Percentiles rank a stretch among this genome's conserved stretches.
These are phyloP conservation scores for Drosophila quadrilineata DNA, from an alignment of 1,140 invertebrate genomes.

Conservation along the genomic window DNA sequence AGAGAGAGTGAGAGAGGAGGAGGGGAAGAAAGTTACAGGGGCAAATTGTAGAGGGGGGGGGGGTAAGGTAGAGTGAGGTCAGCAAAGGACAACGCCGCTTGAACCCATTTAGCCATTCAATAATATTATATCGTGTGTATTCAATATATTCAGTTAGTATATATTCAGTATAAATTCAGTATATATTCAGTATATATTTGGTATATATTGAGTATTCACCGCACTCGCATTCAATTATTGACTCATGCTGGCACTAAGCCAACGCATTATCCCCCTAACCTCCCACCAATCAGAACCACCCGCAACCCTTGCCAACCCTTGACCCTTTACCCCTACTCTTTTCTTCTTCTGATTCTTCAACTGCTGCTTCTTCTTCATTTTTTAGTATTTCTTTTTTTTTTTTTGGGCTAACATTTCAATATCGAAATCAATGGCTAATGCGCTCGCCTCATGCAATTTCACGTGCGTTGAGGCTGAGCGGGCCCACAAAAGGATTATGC, in stretches of 20 bases:
- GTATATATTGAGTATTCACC: constrained; percentile 27
- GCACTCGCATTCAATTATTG: constrained; percentile 67
- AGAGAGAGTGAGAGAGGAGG: neutral
- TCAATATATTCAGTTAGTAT: constrained; percentile 1
- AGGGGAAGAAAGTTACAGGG: neutral
- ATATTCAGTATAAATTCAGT: neutral
- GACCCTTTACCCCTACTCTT: constrained; percentile 9
- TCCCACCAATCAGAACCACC: neutral
- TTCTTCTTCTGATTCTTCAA: constrained; percentile 9
- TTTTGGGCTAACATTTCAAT: constrained; percentile 17
- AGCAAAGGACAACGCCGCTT: constrained; percentile 41
- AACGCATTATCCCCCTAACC: constrained; percentile 27
- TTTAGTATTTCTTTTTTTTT: too few relatives aligned
- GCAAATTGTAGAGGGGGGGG: neutral
- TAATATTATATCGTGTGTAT: too few relatives aligned
- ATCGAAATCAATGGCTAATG: constrained; percentile 77
- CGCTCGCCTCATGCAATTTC: constrained; percentile 68
- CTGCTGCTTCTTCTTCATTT: too few relatives aligned
- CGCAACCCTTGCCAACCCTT: neutral
- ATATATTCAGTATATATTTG: neutral
- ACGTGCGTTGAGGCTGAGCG: constrained; percentile 39
- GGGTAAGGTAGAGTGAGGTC: constrained; percentile 2
- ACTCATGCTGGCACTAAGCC: constrained; percentile 78
- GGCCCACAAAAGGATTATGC: constrained; percentile 46
- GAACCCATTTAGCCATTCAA: constrained; percentile 28